These are phyloP conservation scores for Myotis myotis DNA, from an alignment of 2,797 vertebrate species.

Conservation along the genomic window DNA sequence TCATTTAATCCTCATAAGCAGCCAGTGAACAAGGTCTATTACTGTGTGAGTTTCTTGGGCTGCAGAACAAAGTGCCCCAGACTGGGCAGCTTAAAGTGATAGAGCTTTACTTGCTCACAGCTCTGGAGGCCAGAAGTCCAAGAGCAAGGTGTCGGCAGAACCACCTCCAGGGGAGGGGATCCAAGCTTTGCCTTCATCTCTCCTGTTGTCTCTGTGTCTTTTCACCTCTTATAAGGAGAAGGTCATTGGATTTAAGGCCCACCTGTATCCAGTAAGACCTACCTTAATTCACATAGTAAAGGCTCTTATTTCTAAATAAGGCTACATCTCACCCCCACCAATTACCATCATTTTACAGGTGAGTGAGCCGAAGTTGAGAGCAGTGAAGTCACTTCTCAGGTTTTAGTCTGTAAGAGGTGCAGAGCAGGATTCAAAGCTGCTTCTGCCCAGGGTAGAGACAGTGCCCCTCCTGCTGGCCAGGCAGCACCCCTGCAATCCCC, in stretches of 20 bases:
- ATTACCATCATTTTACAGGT: background rate
- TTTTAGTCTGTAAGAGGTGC: background rate
- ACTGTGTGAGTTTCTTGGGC: background rate
- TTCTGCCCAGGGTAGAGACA: fast-evolving
- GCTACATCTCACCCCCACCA: background rate
- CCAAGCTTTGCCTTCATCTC: background rate
- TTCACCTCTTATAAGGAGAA: background rate
- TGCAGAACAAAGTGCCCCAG: too few species aligned
- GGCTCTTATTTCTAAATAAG: background rate
- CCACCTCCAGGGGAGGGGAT: background rate
- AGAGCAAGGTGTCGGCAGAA: fast-evolving
- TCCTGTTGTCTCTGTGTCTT: too few species aligned
- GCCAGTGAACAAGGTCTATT: background rate
- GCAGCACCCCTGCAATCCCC: fast-evolving
- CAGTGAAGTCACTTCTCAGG: background rate
- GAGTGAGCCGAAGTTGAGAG: background rate
- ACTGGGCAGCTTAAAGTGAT: background rate
- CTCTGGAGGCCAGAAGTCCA: background rate
- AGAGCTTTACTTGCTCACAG: background rate
- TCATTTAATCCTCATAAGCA: background rate
- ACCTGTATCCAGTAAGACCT: fast-evolving
- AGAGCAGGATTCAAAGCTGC: background rate
- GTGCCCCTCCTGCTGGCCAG: background rate
- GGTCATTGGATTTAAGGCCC: background rate
- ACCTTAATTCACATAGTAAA: background rate